phyloP scores from a whole-genome alignment of 2,113 vertebrate genomes.

The Panthera leo region DNA sequence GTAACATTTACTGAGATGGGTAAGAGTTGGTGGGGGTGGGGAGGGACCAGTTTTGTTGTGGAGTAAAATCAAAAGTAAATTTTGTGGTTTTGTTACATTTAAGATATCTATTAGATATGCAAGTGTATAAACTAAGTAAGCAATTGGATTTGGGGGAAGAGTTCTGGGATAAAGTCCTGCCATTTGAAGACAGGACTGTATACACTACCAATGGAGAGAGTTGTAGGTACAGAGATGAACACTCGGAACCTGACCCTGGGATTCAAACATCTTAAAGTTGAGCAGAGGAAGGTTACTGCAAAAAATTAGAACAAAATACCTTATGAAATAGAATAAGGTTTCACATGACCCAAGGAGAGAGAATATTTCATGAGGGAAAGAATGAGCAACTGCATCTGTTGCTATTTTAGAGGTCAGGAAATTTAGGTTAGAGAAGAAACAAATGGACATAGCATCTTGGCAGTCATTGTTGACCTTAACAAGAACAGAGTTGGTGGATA shows the following conservation, averaged over 20 bases:
- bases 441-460: not conserved
- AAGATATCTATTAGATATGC: not conserved
- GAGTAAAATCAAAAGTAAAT: not conserved
- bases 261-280: not conserved
- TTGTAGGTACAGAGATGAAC: not conserved
- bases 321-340: not conserved
- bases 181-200: not conserved
- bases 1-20: not conserved
- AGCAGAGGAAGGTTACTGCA: not conserved
- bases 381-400: not conserved
- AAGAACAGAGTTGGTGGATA: not conserved
- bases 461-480: not conserved
- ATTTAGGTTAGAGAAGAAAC: not conserved
- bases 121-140: not conserved
- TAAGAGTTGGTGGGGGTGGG: not conserved
- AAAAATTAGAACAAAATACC: not conserved
- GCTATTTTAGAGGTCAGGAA: not conserved
- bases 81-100: not conserved
- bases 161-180: not conserved
- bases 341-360: not conserved
- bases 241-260: not conserved
- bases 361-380: not conserved
- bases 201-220: not conserved
- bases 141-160: not conserved
- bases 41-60: not conserved